phyloP scores from a whole-genome alignment of 2,113 vertebrate species.

The Eptesicus fuscus region DNA sequence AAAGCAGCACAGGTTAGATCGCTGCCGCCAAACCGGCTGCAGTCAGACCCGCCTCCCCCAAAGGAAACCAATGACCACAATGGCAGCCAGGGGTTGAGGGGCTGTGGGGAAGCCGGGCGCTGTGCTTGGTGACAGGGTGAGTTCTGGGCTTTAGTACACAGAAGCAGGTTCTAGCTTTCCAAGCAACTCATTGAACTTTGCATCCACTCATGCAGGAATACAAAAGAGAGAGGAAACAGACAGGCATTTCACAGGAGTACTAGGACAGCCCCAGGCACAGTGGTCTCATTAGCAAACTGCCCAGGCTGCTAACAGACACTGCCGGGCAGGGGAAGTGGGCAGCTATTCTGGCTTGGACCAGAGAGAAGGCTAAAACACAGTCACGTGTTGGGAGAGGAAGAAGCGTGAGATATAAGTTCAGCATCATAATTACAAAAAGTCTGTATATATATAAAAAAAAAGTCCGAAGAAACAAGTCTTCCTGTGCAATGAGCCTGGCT shows the following conservation, averaged over 20 bases:
- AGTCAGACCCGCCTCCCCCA: accelerated
- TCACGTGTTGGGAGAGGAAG: slow-evolving; percentile 78
- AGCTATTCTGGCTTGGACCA: slow-evolving; percentile 77
- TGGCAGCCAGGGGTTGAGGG: slow-evolving; percentile 91
- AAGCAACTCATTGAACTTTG: slow-evolving; percentile 95
- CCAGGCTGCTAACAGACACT: slow-evolving; percentile 73
- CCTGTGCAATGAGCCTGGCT: slow-evolving; percentile 97
- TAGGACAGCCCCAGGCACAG: slow-evolving; percentile 81
- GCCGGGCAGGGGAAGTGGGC: slow-evolving; percentile 74
- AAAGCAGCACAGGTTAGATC: slow-evolving; percentile 68
- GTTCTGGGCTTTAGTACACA: slow-evolving; percentile 86
- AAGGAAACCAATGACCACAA: slow-evolving; percentile 80
- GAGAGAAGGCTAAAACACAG: slow-evolving; percentile 82
- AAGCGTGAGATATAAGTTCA: slow-evolving; percentile 78
- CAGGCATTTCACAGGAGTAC: slow-evolving; percentile 99
- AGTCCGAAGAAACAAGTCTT: slow-evolving; percentile 86
- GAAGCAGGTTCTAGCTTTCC: slow-evolving; percentile 88
- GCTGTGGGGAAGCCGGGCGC: slow-evolving; percentile 91
- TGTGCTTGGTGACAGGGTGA: slow-evolving; percentile 87
- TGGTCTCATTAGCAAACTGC: slow-evolving; percentile 78
- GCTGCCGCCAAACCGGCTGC: accelerated
- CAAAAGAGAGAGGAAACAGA: slow-evolving; percentile 85
- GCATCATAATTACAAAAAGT: slow-evolving; percentile 85
- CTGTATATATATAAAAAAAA: slow-evolving; percentile 80
- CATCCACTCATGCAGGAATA: slow-evolving; percentile 99